phyloP scores from a whole-genome alignment of 37 sponge, comb jelly and placozoan genomes.

The Agelas oroides region DNA sequence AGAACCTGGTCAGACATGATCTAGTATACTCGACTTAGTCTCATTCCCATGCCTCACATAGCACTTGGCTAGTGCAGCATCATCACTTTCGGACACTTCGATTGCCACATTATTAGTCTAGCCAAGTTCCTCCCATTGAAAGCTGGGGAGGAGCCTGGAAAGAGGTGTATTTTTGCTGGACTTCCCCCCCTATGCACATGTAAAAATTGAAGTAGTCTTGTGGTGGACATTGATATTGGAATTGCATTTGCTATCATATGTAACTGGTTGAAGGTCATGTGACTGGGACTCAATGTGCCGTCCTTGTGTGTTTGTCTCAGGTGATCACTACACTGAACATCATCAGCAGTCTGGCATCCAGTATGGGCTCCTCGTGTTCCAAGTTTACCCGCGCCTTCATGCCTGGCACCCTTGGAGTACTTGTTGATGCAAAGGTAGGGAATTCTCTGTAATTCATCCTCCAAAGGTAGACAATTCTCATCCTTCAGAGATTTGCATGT shows the following conservation, averaged over 20 bases:
- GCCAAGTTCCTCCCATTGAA: neutral
- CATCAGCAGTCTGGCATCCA: slow-evolving; percentile 63
- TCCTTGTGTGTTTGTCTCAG: slow-evolving; percentile 16
- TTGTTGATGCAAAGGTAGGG: slow-evolving; percentile 81
- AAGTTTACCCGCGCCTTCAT: slow-evolving; percentile 52
- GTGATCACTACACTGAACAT: slow-evolving; percentile 78
- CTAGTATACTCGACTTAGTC: neutral
- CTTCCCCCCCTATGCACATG: no score
- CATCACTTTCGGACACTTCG: no score
- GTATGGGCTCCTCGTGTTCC: slow-evolving; percentile 76
- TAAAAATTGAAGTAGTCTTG: no score
- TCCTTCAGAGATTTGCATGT: neutral
- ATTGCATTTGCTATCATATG: no score
- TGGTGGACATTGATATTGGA: no score
- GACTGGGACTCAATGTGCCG: neutral
- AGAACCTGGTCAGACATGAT: slow-evolving; percentile 88
- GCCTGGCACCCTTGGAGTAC: slow-evolving; percentile 43
- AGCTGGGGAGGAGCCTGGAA: no score
- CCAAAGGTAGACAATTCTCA: neutral
- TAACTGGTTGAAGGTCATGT: no score
- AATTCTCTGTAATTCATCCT: no score
- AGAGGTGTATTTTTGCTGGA: no score
- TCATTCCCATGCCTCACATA: no score
- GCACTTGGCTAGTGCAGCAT: no score
- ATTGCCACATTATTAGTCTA: neutral